Percentiles rank a stretch among this genome's conserved stretches.
Conservation (phyloP, 1,140 invertebrate species). For the Archivesica marissinica region DNA sequence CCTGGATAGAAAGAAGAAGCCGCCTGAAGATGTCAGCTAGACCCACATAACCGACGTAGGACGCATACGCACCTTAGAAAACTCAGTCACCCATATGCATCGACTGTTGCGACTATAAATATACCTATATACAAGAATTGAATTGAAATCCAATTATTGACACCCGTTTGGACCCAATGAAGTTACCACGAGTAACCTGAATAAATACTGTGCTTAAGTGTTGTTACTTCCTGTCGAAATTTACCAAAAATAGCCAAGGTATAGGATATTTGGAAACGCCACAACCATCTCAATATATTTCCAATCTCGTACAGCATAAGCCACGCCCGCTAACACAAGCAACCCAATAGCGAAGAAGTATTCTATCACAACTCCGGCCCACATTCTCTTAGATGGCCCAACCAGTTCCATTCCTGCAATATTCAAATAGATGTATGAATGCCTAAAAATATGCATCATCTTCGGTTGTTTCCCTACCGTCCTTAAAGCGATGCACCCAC, state of each 20-base stretch:
- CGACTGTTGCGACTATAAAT: no score
- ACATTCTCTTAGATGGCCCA: slow-evolving; percentile 86
- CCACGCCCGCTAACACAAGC: slow-evolving; percentile 86
- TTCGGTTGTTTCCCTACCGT: no score
- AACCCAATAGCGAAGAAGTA: slow-evolving; percentile 89
- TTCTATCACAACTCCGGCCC: slow-evolving; percentile 89
- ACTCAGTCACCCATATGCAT: no score
- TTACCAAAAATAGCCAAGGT: slow-evolving; percentile 86
- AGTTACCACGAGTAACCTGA: background rate
- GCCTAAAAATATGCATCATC: no score
- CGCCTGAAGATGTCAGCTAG: no score
- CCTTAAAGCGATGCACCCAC: no score
- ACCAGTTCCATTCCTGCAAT: slow-evolving; percentile 79
- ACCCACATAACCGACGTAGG: no score
- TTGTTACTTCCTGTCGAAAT: no score
- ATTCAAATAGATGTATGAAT: no score
- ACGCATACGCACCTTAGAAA: no score
- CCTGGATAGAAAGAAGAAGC: no score
- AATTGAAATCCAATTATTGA: background rate
- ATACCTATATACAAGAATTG: background rate
- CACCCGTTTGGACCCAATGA: background rate
- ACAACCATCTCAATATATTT: slow-evolving; percentile 89
- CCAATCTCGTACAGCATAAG: slow-evolving; percentile 90
- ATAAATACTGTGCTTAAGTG: no score
- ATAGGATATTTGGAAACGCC: slow-evolving; percentile 89